Evolutionary conservation across 2,113 vertebrate genomes (phyloP).

Genomic region (Malurus melanocephalus): DNA sequence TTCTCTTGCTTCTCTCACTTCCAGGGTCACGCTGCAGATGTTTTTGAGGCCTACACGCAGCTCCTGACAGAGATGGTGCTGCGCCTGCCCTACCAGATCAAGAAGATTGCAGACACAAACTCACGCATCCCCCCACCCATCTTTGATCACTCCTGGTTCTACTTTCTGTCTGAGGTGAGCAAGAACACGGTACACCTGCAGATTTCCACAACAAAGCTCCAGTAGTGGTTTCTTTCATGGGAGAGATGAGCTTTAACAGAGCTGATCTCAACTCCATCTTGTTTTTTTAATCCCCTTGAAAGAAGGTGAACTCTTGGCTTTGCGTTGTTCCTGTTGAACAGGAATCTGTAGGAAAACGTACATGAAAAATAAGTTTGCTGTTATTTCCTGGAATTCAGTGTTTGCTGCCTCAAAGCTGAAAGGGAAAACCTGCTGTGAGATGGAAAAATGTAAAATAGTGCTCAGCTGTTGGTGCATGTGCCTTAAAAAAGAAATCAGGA

Average conservation of each 20-base stretch:
- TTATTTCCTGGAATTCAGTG: background rate
- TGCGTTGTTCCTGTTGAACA: background rate
- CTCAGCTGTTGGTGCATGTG: background rate
- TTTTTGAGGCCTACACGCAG: constrained; percentile 97
- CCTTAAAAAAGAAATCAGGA: background rate
- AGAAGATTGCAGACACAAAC: constrained; percentile 95
- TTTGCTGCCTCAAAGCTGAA: background rate
- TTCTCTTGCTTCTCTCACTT: background rate
- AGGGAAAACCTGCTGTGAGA: background rate
- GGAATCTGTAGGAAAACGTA: background rate
- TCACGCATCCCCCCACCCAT: constrained; percentile 92
- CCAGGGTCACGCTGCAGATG: constrained; percentile 95
- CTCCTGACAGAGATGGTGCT: constrained; percentile 98
- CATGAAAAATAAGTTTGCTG: background rate
- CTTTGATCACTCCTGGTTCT: constrained; percentile 98
- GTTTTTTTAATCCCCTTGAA: background rate
- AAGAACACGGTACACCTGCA: fast-evolving
- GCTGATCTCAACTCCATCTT: background rate
- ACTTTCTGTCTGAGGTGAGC: constrained; percentile 92
- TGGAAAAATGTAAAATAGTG: background rate
- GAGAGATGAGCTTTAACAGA: background rate
- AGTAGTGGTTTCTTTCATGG: background rate
- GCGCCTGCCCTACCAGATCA: constrained; percentile 95
- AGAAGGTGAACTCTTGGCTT: background rate
- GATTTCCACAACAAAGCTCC: background rate